A percentile compares a stretch with the other conserved stretches of the same genome.
Evolutionary conservation across 2,888 invertebrate genomes (phyloP).

Genomic region (Adela reaumurella): DNA sequence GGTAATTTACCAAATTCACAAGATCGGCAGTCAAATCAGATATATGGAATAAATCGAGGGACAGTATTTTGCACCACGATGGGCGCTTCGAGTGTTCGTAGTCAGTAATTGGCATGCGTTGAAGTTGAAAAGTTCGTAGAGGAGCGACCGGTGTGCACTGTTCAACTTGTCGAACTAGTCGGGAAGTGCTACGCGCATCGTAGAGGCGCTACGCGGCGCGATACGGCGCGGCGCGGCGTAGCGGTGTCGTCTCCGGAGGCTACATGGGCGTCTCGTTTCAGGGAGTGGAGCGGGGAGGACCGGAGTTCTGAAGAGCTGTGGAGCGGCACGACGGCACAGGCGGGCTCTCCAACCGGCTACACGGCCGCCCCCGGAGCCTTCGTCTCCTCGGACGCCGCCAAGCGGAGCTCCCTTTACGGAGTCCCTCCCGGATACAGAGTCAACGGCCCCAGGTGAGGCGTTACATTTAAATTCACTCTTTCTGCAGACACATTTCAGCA

Average conservation of each 20-base stretch:
- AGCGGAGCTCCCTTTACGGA: constrained; percentile 49
- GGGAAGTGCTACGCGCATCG: no score
- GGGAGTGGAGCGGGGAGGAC: constrained; percentile 55
- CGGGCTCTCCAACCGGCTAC: constrained; percentile 63
- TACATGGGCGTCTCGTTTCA: constrained; percentile 22
- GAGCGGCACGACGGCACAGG: constrained; percentile 69
- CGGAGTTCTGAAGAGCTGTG: constrained; percentile 50
- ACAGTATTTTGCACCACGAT: constrained; percentile 18
- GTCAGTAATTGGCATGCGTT: constrained; percentile 3
- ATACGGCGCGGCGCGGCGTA: not conserved
- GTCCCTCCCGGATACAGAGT: constrained; percentile 55
- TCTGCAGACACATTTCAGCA: no score
- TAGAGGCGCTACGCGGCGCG: not conserved
- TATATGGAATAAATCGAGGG: no score
- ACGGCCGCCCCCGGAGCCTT: constrained; percentile 44
- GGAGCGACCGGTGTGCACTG: not conserved
- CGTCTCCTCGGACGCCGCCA: constrained; percentile 36
- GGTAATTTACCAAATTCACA: no score
- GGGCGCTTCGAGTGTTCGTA: constrained; percentile 39
- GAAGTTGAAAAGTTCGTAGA: not conserved
- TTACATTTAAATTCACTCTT: no score
- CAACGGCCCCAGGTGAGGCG: constrained; percentile 61
- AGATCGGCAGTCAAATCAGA: no score
- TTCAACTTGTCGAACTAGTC: no score
- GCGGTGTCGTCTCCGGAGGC: not conserved